A percentile compares a stretch with the other conserved stretches of the same genome.
These are phyloP conservation scores for Apamea epomidion DNA, from an alignment of 2,888 invertebrate genomes.

Conservation along the genomic window DNA sequence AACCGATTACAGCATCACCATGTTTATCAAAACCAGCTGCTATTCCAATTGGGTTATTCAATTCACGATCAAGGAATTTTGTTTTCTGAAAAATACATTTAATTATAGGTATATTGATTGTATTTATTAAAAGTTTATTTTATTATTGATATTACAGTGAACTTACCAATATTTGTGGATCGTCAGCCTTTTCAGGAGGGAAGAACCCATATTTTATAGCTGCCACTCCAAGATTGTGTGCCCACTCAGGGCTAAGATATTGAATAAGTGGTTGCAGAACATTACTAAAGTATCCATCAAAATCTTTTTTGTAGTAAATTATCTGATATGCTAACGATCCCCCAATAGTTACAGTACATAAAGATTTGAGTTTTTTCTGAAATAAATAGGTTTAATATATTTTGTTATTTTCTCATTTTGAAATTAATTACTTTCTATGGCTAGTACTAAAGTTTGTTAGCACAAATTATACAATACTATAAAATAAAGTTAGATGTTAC, in stretches of 20 bases:
- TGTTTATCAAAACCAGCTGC: slow-evolving; percentile 99
- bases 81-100: slow-evolving; percentile 89
- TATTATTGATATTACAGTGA: neutral
- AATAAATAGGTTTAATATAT: slow-evolving; percentile 65
- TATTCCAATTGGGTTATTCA: slow-evolving; percentile 98
- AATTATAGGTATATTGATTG: neutral
- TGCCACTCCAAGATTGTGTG: slow-evolving; percentile 95
- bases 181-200: slow-evolving; percentile 90
- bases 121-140: neutral
- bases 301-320: slow-evolving; percentile 93
- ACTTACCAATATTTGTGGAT: slow-evolving; percentile 92
- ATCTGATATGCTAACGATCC: slow-evolving; percentile 92
- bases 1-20: slow-evolving; percentile 96
- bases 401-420: neutral
- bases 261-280: slow-evolving; percentile 93
- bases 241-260: slow-evolving; percentile 94
- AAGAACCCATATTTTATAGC: slow-evolving; percentile 94
- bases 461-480: neutral
- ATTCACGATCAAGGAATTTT: slow-evolving; percentile 92
- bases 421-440: neutral
- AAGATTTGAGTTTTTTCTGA: slow-evolving; percentile 93
- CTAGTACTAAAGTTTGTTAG: neutral
- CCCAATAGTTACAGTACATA: slow-evolving; percentile 92
- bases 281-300: slow-evolving; percentile 94
- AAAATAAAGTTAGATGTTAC: neutral